phyloP scores from a whole-genome alignment of 2,797 vertebrate genomes.

The Eptatretus atami region DNA sequence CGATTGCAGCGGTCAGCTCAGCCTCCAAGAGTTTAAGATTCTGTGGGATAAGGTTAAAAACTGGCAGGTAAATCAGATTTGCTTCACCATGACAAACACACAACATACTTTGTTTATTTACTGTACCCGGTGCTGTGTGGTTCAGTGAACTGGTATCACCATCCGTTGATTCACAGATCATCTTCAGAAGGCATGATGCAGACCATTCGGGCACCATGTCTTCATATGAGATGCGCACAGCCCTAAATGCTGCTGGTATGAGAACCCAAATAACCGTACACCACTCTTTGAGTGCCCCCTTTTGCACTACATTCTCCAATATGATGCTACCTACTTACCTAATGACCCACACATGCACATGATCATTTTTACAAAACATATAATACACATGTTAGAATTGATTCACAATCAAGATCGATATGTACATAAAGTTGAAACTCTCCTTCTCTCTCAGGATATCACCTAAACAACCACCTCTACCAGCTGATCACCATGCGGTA shows the following conservation, averaged over 20 bases:
- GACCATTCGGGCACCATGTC: slow-evolving; percentile 54
- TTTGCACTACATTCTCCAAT: no score
- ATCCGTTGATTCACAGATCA: slow-evolving; percentile 16
- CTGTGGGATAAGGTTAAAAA: slow-evolving; percentile 48
- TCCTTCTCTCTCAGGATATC: slow-evolving; percentile 30
- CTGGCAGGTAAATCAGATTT: slow-evolving; percentile 22
- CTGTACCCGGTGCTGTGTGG: no score
- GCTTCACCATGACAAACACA: not conserved
- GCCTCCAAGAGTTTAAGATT: slow-evolving; percentile 38
- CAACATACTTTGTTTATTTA: no score
- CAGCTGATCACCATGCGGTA: slow-evolving; percentile 40
- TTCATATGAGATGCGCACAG: slow-evolving; percentile 33
- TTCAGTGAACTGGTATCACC: no score
- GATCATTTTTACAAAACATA: no score
- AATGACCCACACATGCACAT: no score
- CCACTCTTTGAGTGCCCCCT: no score
- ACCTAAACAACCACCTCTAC: slow-evolving; percentile 27
- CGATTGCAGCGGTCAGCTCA: slow-evolving; percentile 36
- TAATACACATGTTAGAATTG: no score
- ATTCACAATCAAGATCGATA: no score
- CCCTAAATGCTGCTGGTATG: slow-evolving; percentile 31
- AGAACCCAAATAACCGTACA: no score
- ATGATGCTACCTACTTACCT: no score
- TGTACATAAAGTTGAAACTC: no score
- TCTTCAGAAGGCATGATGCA: slow-evolving; percentile 32